Evolutionary conservation across 2,113 vertebrate species (phyloP).

Genomic region (Saguinus midas): DNA sequence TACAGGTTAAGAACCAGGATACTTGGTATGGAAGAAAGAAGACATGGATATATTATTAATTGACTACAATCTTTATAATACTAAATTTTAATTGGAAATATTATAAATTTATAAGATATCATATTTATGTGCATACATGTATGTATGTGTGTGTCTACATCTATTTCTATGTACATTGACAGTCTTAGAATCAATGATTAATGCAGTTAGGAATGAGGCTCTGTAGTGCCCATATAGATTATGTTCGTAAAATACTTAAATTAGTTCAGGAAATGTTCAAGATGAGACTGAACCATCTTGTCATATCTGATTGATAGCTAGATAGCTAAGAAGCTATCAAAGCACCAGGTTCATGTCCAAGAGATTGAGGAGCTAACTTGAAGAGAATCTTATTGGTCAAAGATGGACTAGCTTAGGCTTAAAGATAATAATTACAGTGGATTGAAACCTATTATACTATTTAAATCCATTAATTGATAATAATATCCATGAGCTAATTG

Average conservation of each 20-base stretch:
- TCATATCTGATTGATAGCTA: background rate
- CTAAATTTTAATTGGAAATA: background rate
- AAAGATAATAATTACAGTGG: background rate
- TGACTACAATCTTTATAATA: background rate
- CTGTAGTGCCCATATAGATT: background rate
- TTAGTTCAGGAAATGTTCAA: background rate
- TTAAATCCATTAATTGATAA: background rate
- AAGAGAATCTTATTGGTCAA: background rate
- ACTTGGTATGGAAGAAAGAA: background rate
- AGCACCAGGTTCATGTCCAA: background rate
- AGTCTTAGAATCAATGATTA: background rate
- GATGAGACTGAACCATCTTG: background rate
- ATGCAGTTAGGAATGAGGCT: background rate
- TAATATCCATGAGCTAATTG: background rate
- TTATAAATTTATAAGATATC: no score
- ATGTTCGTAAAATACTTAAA: background rate
- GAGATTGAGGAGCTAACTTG: background rate
- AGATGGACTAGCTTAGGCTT: background rate
- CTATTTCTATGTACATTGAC: background rate
- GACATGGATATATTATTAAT: background rate
- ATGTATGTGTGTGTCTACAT: no score
- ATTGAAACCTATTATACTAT: background rate
- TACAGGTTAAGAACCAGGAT: background rate
- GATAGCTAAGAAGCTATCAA: background rate
- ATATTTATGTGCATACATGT: background rate